These are phyloP conservation scores for Endotricha flammealis DNA, from an alignment of 2,888 invertebrate species.

Conservation along the genomic window DNA sequence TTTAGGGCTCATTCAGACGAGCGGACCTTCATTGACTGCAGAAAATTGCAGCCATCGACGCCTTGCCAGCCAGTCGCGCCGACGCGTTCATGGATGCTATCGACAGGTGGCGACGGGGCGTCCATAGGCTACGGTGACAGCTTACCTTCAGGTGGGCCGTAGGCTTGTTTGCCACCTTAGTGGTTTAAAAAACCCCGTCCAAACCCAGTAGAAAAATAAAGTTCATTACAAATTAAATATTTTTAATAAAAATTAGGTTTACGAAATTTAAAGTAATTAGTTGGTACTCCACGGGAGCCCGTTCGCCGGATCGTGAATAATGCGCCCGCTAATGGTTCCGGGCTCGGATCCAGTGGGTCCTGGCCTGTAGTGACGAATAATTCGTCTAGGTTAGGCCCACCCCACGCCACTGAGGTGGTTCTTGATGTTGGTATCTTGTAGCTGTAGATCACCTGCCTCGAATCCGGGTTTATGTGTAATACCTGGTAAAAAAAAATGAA, in stretches of 20 bases:
- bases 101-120: no score
- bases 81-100: no score
- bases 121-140: no score
- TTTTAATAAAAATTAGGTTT: slow-evolving; percentile 49
- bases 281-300: slow-evolving; percentile 41
- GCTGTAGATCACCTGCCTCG: slow-evolving; percentile 55
- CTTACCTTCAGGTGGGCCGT: no score
- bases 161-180: no score
- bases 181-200: no score
- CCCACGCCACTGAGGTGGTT: slow-evolving; percentile 82
- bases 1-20: no score
- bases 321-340: slow-evolving; percentile 50
- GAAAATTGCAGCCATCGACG: no score
- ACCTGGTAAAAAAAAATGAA: slow-evolving; percentile 54
- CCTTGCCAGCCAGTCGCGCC: no score
- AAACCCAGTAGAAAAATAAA: no score
- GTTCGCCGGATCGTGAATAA: slow-evolving; percentile 54
- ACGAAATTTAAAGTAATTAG: slow-evolving; percentile 40
- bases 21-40: no score
- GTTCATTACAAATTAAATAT: slow-evolving; percentile 9
- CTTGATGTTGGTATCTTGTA: slow-evolving; percentile 77
- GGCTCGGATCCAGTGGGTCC: slow-evolving; percentile 20
- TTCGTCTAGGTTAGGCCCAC: slow-evolving; percentile 80
- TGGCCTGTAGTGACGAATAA: slow-evolving; percentile 80
- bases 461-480: slow-evolving; percentile 73